These are phyloP conservation scores for Diabrotica virgifera DNA, from an alignment of 1,140 invertebrate genomes.

Conservation along the genomic window DNA sequence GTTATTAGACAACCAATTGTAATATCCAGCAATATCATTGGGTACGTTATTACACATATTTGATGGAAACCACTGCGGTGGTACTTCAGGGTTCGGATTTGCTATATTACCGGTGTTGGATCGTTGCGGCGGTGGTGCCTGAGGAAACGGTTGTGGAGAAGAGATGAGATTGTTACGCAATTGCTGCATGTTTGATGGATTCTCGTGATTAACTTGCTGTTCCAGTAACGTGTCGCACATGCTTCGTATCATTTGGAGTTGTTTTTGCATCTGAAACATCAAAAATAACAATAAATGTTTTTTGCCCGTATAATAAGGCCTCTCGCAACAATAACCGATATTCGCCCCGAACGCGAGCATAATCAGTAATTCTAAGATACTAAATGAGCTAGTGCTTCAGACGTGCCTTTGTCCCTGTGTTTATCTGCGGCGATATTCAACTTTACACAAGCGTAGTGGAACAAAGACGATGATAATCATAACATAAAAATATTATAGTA, in stretches of 20 bases:
- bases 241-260: slow-evolving; percentile 44
- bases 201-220: slow-evolving; percentile 28
- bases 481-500: too few species aligned
- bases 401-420: too few species aligned
- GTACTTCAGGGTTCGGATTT: slow-evolving; percentile 27
- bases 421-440: too few species aligned
- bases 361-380: too few species aligned
- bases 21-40: slow-evolving; percentile 30
- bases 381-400: too few species aligned
- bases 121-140: slow-evolving; percentile 30
- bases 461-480: too few species aligned
- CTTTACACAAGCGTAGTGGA: too few species aligned
- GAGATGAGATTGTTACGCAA: slow-evolving; percentile 44
- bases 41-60: slow-evolving; percentile 12
- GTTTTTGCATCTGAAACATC: slow-evolving; percentile 42
- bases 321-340: too few species aligned
- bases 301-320: too few species aligned
- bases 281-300: background rate
- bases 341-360: too few species aligned
- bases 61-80: slow-evolving; percentile 19
- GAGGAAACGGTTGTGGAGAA: slow-evolving; percentile 38
- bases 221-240: slow-evolving; percentile 46
- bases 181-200: slow-evolving; percentile 30
- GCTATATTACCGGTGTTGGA: slow-evolving; percentile 36
- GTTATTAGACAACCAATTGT: slow-evolving; percentile 44